A percentile compares a stretch with the other conserved stretches of the same genome.
Evolutionary conservation across 2,888 invertebrate species (phyloP).

Genomic region (Sisyra nigra): DNA sequence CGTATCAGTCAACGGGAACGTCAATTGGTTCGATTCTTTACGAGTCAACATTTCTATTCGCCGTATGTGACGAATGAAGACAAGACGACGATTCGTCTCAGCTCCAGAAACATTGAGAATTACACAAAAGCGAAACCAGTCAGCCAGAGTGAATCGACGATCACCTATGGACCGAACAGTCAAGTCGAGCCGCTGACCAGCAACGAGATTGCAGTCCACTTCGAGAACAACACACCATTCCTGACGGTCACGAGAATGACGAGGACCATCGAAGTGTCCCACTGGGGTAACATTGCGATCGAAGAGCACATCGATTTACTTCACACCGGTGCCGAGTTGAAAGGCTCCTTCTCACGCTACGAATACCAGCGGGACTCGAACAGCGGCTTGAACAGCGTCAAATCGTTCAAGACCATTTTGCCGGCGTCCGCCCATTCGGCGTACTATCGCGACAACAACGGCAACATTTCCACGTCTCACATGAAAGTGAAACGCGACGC

Average conservation of each 20-base stretch:
- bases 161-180: constrained; percentile 80
- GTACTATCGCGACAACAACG: constrained; percentile 96
- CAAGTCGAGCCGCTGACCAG: constrained; percentile 41
- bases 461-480: constrained; percentile 96
- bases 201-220: constrained; percentile 65
- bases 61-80: constrained; percentile 71
- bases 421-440: constrained; percentile 87
- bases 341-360: constrained; percentile 91
- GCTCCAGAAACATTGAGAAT: constrained; percentile 64
- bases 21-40: constrained; percentile 77
- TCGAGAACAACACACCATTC: constrained; percentile 93
- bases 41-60: constrained; percentile 68
- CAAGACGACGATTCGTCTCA: constrained; percentile 61
- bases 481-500: constrained; percentile 77
- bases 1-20: constrained; percentile 85
- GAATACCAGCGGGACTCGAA: constrained; percentile 91
- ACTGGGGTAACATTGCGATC: constrained; percentile 98
- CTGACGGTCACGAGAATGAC: constrained; percentile 79
- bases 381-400: constrained; percentile 76
- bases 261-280: constrained; percentile 86
- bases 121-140: constrained; percentile 72
- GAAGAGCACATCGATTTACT: constrained; percentile 86
- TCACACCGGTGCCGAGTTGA: constrained; percentile 85
- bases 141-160: constrained; percentile 57
- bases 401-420: constrained; percentile 73